These are phyloP conservation scores for Gnathonemus echidnorhynchus DNA, from an alignment of 2,113 vertebrate genomes.

Conservation along the genomic window DNA sequence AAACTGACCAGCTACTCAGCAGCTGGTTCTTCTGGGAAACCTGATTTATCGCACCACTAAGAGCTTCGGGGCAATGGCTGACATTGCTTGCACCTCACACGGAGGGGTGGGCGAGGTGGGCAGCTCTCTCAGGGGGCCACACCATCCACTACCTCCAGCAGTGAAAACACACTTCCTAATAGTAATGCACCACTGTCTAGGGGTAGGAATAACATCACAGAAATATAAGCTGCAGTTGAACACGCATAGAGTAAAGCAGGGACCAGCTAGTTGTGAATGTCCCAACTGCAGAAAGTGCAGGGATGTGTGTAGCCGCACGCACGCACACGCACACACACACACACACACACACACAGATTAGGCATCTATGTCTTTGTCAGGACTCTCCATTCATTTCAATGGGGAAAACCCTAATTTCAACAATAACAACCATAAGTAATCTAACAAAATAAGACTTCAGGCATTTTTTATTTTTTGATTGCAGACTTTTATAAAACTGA, in stretches of 20 bases:
- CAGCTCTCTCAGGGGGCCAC: not conserved
- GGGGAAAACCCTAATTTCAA: not conserved
- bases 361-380: not conserved
- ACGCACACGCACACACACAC: not conserved
- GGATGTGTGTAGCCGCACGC: not conserved
- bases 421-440: not conserved
- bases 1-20: not conserved
- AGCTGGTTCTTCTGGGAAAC: not conserved
- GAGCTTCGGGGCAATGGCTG: too few species aligned
- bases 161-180: not conserved
- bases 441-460: not conserved
- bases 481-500: not conserved
- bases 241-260: not conserved
- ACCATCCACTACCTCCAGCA: not conserved
- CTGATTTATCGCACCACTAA: not conserved
- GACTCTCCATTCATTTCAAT: not conserved
- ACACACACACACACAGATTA: not conserved
- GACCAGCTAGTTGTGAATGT: not conserved
- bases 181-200: not conserved
- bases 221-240: not conserved
- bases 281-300: not conserved
- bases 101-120: not conserved
- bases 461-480: not conserved
- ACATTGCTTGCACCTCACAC: not conserved
- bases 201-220: not conserved